Evolutionary conservation across 2,797 vertebrate genomes (phyloP).

Genomic region (Microcaecilia unicolor): DNA sequence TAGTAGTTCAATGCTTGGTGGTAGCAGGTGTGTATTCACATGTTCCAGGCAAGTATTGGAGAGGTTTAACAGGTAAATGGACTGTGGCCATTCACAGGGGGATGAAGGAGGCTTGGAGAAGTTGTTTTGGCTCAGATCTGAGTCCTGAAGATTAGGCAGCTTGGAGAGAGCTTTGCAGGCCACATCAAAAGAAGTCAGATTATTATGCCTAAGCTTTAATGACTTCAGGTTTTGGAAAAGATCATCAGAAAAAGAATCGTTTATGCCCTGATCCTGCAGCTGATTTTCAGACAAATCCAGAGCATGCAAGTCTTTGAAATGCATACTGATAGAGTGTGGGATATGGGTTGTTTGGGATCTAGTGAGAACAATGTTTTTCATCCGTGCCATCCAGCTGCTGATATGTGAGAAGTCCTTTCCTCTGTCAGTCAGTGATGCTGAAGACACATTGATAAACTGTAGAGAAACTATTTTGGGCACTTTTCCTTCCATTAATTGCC

Average conservation of each 20-base stretch:
- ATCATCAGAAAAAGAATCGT: constrained; percentile 18
- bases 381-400: constrained; percentile 29
- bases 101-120: not conserved
- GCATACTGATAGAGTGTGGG: constrained; percentile 20
- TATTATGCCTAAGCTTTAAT: constrained; percentile 31
- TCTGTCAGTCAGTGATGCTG: not conserved
- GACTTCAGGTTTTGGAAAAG: constrained; percentile 38
- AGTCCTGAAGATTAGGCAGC: not conserved
- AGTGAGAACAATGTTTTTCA: constrained; percentile 34
- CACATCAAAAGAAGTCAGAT: constrained; percentile 10
- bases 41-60: constrained; percentile 25
- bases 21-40: constrained; percentile 28
- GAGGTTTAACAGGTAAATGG: constrained; percentile 34
- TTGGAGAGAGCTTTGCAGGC: not conserved
- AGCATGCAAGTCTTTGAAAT: constrained; percentile 21
- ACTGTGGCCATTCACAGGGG: constrained; percentile 35
- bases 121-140: constrained; percentile 52
- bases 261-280: constrained; percentile 16
- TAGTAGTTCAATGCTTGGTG: constrained; percentile 21
- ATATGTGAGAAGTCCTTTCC: constrained; percentile 14
- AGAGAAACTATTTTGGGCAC: constrained; percentile 24
- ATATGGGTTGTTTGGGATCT: constrained; percentile 14
- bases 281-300: constrained; percentile 47
- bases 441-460: constrained; percentile 33
- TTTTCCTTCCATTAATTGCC: not conserved